A percentile compares a stretch with the other conserved stretches of the same genome.
These are phyloP conservation scores for Pogoniulus pusillus DNA, from an alignment of 2,797 vertebrate species.

Conservation along the genomic window DNA sequence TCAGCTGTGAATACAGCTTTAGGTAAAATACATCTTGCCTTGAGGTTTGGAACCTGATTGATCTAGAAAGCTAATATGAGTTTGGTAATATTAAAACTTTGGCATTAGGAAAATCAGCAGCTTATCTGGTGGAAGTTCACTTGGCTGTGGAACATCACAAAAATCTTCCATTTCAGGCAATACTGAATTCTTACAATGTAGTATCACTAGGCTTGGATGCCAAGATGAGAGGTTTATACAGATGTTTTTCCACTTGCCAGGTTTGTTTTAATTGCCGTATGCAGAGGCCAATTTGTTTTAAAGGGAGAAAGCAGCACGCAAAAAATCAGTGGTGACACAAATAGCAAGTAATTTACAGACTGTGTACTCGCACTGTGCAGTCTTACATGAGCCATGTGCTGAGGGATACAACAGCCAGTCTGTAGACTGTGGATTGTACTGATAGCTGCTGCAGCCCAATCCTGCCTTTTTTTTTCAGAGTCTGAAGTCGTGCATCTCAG, in stretches of 20 bases:
- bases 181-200: constrained; percentile 39
- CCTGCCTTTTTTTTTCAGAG: not conserved
- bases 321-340: constrained; percentile 17
- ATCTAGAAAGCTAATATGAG: constrained; percentile 57
- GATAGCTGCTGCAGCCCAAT: not conserved
- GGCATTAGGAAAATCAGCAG: constrained; percentile 23
- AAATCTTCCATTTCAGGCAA: constrained; percentile 29
- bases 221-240: constrained; percentile 33
- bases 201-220: not conserved
- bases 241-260: constrained; percentile 51
- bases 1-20: constrained; percentile 34
- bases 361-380: not conserved
- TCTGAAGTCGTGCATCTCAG: not conserved
- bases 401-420: not conserved
- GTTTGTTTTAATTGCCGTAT: constrained; percentile 59
- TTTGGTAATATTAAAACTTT: constrained; percentile 60
- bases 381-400: not conserved
- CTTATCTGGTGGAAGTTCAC: constrained; percentile 39
- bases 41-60: constrained; percentile 51
- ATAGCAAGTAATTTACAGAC: not conserved
- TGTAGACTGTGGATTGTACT: not conserved
- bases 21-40: constrained; percentile 47
- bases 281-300: constrained; percentile 43
- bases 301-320: constrained; percentile 19
- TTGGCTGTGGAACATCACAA: constrained; percentile 31